phyloP scores from a whole-genome alignment of 2,797 vertebrate genomes.

The Vipera ursinii region DNA sequence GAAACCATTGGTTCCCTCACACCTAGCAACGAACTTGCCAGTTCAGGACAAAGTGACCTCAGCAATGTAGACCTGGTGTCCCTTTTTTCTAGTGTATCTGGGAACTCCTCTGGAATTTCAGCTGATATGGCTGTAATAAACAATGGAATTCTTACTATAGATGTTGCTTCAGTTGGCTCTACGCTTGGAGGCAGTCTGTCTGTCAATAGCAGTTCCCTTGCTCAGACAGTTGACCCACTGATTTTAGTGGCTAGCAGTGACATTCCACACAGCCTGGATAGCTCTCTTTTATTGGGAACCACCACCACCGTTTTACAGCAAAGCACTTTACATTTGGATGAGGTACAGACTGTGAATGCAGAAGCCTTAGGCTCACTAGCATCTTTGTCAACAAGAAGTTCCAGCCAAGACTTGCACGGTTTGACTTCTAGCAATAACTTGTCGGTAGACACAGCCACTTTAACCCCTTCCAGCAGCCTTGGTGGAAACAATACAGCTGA shows the following conservation, averaged over 20 bases:
- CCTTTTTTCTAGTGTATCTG: conserved; percentile 84
- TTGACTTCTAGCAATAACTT: conserved; percentile 79
- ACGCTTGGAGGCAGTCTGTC: conserved; percentile 73
- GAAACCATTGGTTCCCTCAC: conserved; percentile 85
- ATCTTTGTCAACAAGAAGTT: conserved; percentile 78
- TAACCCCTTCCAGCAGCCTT: conserved; percentile 71
- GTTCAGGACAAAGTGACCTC: conserved; percentile 81
- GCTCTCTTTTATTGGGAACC: conserved; percentile 74
- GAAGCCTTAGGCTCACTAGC: conserved; percentile 85
- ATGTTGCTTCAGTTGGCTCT: conserved; percentile 82
- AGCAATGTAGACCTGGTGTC: conserved; percentile 88
- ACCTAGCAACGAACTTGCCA: conserved; percentile 89
- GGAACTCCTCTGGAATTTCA: conserved; percentile 71
- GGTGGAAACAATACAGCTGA: conserved; percentile 71
- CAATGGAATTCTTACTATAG: conserved; percentile 90
- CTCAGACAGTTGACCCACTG: conserved; percentile 84
- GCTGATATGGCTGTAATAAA: conserved; percentile 85
- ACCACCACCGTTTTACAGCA: conserved; percentile 80
- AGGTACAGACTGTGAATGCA: conserved; percentile 84
- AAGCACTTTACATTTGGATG: conserved; percentile 84
- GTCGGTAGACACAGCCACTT: conserved; percentile 68
- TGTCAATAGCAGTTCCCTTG: conserved; percentile 64
- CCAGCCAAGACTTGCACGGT: conserved; percentile 72
- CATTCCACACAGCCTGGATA: conserved; percentile 80
- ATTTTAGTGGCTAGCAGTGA: conserved; percentile 82